Evolutionary conservation across 2,113 vertebrate species (phyloP).

Genomic region (Limnothrissa miodon): DNA sequence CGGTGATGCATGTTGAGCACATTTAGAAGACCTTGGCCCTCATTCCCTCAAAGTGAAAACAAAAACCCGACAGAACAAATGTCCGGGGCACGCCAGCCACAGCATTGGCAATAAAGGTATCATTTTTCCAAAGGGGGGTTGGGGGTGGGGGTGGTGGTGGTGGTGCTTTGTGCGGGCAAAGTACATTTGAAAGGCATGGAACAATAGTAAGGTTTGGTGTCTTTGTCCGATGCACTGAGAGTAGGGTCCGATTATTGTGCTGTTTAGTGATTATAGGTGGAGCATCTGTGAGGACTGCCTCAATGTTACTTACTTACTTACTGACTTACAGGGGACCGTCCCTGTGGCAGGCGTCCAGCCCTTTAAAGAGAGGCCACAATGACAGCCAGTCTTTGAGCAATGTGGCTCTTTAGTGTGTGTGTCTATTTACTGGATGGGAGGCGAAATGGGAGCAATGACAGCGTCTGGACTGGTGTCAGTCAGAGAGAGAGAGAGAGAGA

Average conservation of each 20-base stretch:
- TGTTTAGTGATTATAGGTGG: background rate
- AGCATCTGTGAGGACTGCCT: background rate
- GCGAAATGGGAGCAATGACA: background rate
- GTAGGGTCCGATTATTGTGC: background rate
- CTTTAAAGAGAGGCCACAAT: background rate
- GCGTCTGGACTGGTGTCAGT: background rate
- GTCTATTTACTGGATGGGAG: background rate
- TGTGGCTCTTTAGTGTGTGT: background rate
- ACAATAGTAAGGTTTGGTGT: slow-evolving; percentile 34
- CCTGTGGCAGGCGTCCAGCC: background rate
- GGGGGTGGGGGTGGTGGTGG: background rate
- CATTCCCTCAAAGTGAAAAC: slow-evolving; percentile 47
- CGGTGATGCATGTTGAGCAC: slow-evolving; percentile 43
- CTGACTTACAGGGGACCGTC: background rate
- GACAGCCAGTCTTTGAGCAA: background rate
- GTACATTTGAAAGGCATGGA: slow-evolving; percentile 44
- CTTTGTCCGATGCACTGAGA: slow-evolving; percentile 11
- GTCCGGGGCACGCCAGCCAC: slow-evolving; percentile 30
- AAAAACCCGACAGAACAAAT: slow-evolving; percentile 41
- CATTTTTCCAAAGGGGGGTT: slow-evolving; percentile 30
- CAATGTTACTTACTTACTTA: background rate
- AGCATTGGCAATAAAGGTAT: slow-evolving; percentile 34
- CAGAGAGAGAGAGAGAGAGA: background rate
- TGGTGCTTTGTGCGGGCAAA: slow-evolving; percentile 41
- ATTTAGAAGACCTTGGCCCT: slow-evolving; percentile 52